Conservation (phyloP, 2,113 vertebrate genomes). For the Bufo bufo region DNA sequence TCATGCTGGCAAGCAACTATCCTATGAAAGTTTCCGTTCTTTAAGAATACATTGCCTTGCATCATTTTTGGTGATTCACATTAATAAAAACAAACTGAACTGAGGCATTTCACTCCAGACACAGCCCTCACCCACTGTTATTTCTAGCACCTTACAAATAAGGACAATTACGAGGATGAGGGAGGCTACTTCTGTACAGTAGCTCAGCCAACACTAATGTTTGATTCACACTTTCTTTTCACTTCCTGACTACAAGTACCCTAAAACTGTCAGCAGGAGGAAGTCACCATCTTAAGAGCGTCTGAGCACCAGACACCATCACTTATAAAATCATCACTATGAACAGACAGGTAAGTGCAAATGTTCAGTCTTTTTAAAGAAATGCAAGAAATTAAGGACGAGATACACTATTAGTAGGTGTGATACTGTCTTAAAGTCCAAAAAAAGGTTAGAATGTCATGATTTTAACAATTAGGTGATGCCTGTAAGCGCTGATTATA, state of each 20-base stretch:
- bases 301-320: conserved; percentile 10
- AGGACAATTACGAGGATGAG: neutral
- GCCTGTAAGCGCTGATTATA: neutral
- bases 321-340: neutral
- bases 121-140: neutral
- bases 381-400: neutral
- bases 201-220: conserved; percentile 8
- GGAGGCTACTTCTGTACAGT: conserved; percentile 10
- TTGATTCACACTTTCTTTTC: conserved; percentile 55
- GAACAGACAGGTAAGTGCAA: conserved; percentile 25
- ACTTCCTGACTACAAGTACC: conserved; percentile 65
- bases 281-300: conserved; percentile 58
- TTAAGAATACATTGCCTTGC: neutral
- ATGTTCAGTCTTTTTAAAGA: neutral
- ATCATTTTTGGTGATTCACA: neutral
- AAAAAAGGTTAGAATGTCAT: neutral
- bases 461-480: neutral
- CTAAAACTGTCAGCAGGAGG: conserved; percentile 59
- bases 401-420: neutral
- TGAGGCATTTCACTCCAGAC: neutral
- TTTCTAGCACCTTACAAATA: conserved; percentile 23
- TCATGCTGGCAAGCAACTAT: neutral
- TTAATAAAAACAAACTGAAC: neutral
- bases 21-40: neutral
- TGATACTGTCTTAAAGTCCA: too few species aligned